Evolutionary conservation across 2,888 invertebrate species (phyloP).

Genomic region (Diabrotica balteata): DNA sequence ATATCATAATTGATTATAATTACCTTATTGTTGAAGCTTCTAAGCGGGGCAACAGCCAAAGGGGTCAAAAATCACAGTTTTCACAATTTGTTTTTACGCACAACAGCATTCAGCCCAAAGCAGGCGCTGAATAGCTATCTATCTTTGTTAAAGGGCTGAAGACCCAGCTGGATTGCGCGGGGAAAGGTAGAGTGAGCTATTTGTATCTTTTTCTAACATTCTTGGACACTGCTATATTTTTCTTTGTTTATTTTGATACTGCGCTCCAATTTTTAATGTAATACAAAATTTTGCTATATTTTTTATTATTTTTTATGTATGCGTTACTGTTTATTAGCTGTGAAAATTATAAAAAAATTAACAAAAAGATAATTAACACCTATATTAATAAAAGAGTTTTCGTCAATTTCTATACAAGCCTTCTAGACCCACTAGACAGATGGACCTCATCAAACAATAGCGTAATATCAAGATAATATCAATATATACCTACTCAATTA

Average conservation of each 20-base stretch:
- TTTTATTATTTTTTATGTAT: too few relatives aligned
- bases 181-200: constrained; percentile 4
- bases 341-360: too few relatives aligned
- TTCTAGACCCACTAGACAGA: too few relatives aligned
- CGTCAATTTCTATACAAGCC: too few relatives aligned
- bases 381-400: too few relatives aligned
- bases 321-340: too few relatives aligned
- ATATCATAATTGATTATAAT: constrained; percentile 17
- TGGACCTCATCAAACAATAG: too few relatives aligned
- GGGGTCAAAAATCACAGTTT: constrained; percentile 51
- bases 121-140: constrained; percentile 49
- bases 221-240: not conserved
- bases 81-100: constrained; percentile 41
- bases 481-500: too few relatives aligned
- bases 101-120: constrained; percentile 52
- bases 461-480: too few relatives aligned
- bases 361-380: too few relatives aligned
- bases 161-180: constrained; percentile 29
- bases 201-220: constrained; percentile 14
- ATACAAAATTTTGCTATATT: too few relatives aligned
- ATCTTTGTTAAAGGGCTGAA: constrained; percentile 28
- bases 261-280: constrained; percentile 5
- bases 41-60: constrained; percentile 43
- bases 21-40: constrained; percentile 38
- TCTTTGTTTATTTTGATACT: constrained; percentile 8